Conservation (phyloP, 2,888 invertebrate species). For the Drosophila pseudotalamancana region DNA sequence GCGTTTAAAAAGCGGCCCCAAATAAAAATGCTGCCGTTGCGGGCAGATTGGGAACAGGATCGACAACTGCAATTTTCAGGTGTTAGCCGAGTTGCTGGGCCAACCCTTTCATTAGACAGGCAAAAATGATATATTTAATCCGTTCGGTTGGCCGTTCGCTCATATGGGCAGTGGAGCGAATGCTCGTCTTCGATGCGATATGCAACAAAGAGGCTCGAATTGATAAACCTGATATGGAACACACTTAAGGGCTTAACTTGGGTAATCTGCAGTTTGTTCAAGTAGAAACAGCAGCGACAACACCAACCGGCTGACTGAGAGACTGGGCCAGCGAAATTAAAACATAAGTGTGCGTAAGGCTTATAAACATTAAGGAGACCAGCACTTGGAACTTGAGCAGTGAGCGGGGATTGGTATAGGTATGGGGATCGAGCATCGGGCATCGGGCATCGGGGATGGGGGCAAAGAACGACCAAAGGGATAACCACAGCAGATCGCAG, state of each 20-base stretch:
- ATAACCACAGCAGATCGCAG: conserved; percentile 53
- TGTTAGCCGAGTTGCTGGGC: conserved; percentile 61
- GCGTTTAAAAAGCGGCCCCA: conserved; percentile 25
- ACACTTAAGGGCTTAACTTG: conserved; percentile 81
- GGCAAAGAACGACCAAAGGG: not conserved
- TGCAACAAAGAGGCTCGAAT: conserved; percentile 35
- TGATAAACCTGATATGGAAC: conserved; percentile 79
- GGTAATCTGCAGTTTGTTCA: conserved; percentile 74
- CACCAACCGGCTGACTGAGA: conserved; percentile 41
- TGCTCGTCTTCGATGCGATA: conserved; percentile 55
- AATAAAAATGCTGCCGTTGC: conserved; percentile 43
- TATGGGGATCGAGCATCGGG: not conserved
- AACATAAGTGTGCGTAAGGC: conserved; percentile 49
- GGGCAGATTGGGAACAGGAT: conserved; percentile 35
- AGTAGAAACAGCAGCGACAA: conserved; percentile 69
- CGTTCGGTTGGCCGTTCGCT: conserved; percentile 55
- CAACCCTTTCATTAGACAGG: conserved; percentile 73
- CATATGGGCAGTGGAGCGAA: conserved; percentile 55
- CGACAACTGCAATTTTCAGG: conserved; percentile 72
- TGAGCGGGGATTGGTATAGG: not conserved
- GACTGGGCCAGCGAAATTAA: conserved; percentile 68
- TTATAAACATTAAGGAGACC: conserved; percentile 21
- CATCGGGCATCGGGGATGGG: no score
- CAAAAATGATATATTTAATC: conserved; percentile 80
- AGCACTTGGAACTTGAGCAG: conserved; percentile 27